Conservation (phyloP, 2,113 vertebrate species). For the Sinocyclocheilus grahami region DNA sequence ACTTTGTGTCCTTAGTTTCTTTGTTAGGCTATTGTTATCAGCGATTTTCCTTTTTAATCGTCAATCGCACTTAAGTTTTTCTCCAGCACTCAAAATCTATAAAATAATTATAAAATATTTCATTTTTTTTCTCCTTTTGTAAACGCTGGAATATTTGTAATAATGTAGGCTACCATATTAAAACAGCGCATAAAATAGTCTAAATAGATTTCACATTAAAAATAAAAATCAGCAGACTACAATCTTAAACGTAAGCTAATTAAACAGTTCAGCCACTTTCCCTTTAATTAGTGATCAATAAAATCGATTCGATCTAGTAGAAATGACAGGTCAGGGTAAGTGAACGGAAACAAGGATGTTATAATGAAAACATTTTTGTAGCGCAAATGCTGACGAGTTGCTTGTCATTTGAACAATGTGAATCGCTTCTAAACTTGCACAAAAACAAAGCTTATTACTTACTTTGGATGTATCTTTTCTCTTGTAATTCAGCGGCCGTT, state of each 20-base stretch:
- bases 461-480: background rate
- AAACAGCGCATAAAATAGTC: background rate
- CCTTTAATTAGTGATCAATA: background rate
- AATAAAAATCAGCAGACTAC: background rate
- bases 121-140: background rate
- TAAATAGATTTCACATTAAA: background rate
- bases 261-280: background rate
- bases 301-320: too few relatives aligned
- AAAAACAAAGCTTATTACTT: slow-evolving; percentile 8
- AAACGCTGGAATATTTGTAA: background rate
- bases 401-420: background rate
- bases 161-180: background rate
- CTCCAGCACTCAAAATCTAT: too few relatives aligned
- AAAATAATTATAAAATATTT: too few relatives aligned
- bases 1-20: background rate
- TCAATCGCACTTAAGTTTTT: background rate
- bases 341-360: too few relatives aligned
- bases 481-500: background rate
- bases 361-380: background rate
- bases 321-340: background rate
- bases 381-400: background rate
- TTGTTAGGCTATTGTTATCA: background rate
- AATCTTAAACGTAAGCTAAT: background rate
- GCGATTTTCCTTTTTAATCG: background rate
- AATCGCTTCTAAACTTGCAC: background rate